Evolutionary conservation across 2,113 vertebrate species (phyloP).

Genomic region (Syrrhaptes paradoxus): DNA sequence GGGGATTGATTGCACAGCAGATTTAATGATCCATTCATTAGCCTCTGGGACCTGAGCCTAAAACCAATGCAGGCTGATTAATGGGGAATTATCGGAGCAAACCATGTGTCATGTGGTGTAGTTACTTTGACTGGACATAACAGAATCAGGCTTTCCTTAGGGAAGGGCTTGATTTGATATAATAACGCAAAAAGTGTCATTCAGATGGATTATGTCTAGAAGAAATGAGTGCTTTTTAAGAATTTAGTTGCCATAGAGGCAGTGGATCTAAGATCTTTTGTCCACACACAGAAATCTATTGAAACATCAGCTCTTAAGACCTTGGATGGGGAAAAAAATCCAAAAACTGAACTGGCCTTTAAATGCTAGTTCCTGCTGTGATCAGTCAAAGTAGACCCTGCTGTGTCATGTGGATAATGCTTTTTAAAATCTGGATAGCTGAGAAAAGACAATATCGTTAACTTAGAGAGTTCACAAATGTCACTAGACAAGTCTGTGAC

Average conservation of each 20-base stretch:
- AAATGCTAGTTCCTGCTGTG: not conserved
- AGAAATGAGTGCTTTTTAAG: conserved; percentile 62
- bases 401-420: conserved; percentile 14
- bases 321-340: not conserved
- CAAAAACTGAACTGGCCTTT: conserved; percentile 1
- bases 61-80: conserved; percentile 58
- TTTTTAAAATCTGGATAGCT: conserved; percentile 37
- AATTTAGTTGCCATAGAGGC: conserved; percentile 53
- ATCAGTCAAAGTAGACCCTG: not conserved
- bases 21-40: conserved; percentile 71
- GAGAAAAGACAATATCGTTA: conserved; percentile 14
- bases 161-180: conserved; percentile 62
- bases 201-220: conserved; percentile 59
- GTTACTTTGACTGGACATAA: conserved; percentile 50
- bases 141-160: conserved; percentile 61
- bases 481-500: not conserved
- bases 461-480: not conserved
- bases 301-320: not conserved
- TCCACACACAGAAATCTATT: not conserved
- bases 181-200: conserved; percentile 55
- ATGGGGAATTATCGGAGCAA: conserved; percentile 67
- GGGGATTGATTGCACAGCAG: conserved; percentile 51
- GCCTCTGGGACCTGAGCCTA: conserved; percentile 54
- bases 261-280: conserved; percentile 21
- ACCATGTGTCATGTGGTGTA: conserved; percentile 26